Conservation (phyloP, 2,797 vertebrate species). For the Ctenosaura bakeri region DNA sequence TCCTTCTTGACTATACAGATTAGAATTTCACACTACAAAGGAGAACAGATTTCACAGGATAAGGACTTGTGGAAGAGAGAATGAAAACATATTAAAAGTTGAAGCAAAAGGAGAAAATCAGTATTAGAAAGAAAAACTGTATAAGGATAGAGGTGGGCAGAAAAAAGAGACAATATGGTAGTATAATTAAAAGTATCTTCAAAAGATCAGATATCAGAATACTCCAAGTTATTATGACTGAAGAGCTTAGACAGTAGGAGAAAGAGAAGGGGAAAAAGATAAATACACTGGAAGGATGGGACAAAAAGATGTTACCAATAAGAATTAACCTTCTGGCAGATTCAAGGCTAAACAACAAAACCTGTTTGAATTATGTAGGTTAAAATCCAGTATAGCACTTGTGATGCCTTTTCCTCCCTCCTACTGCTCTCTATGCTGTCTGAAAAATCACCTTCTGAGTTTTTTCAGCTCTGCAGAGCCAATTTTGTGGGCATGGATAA, state of each 20-base stretch:
- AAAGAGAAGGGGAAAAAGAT: not conserved
- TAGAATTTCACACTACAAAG: not conserved
- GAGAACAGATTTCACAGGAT: not conserved
- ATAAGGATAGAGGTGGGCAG: not conserved
- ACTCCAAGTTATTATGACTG: not conserved
- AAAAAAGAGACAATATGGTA: not conserved
- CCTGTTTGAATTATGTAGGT: not conserved
- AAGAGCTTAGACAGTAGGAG: constrained; percentile 4
- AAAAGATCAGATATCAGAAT: not conserved
- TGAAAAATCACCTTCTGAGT: too few relatives aligned
- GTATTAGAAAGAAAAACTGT: not conserved
- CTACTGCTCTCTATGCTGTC: too few relatives aligned
- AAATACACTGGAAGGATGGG: not conserved
- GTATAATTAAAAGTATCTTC: not conserved
- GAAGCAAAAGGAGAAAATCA: not conserved
- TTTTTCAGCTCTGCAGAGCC: too few relatives aligned
- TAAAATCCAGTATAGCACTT: too few relatives aligned
- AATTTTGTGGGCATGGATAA: too few relatives aligned
- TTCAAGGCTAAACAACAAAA: constrained; percentile 3
- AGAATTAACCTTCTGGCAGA: not conserved
- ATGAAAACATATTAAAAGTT: not conserved
- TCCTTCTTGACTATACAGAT: constrained; percentile 2
- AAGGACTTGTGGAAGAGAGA: not conserved
- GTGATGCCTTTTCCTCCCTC: too few relatives aligned
- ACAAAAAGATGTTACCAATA: not conserved